Evolutionary conservation across 2,113 vertebrate genomes (phyloP).

Genomic region (Petromus typicus): DNA sequence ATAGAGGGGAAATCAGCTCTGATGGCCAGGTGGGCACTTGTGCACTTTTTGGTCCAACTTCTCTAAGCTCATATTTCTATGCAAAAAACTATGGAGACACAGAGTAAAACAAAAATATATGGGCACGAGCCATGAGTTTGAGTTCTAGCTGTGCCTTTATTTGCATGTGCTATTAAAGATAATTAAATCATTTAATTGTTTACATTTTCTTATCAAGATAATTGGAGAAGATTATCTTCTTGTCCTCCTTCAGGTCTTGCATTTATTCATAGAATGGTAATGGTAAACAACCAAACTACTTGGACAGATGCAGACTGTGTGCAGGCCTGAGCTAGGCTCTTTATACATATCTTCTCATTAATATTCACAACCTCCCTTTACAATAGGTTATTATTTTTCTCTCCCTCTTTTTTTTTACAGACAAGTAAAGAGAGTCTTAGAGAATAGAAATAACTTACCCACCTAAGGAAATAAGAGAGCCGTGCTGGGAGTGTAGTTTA

Average conservation of each 20-base stretch:
- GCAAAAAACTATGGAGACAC: background rate
- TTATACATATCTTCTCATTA: background rate
- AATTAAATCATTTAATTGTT: background rate
- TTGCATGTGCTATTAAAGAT: background rate
- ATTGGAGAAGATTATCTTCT: background rate
- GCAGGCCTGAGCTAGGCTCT: background rate
- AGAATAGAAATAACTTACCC: constrained; percentile 10
- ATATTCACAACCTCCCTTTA: background rate
- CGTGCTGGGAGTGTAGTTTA: background rate
- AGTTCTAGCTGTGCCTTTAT: background rate
- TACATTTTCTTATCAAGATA: constrained; percentile 28
- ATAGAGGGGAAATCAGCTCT: constrained; percentile 2
- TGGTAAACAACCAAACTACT: background rate
- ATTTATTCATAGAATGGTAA: background rate
- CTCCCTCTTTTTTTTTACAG: background rate
- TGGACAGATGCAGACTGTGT: background rate
- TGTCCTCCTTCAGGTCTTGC: background rate
- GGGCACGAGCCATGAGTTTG: background rate
- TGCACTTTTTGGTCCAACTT: background rate
- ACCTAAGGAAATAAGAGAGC: background rate
- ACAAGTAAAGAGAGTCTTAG: background rate
- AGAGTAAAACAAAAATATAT: background rate
- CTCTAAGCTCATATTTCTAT: background rate
- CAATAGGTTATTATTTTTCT: background rate
- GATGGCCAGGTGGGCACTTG: background rate